phyloP scores from a whole-genome alignment of 2,888 invertebrate species.

The Lysandra coridon region DNA sequence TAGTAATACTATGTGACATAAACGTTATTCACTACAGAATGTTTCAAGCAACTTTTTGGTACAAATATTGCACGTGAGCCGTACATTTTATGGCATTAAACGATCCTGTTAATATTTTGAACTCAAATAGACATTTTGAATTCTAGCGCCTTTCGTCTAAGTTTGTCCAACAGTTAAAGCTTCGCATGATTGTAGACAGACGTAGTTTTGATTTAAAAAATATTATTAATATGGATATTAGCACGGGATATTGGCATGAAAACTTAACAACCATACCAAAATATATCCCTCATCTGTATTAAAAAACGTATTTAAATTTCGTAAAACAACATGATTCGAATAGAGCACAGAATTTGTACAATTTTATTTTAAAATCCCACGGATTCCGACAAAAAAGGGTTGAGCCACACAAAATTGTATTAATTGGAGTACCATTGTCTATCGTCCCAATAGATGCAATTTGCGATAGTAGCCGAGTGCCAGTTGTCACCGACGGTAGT shows the following conservation, averaged over 20 bases:
- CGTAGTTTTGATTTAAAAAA: no score
- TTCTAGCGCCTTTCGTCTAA: no score
- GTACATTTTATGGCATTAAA: no score
- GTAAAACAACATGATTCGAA: not conserved
- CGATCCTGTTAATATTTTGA: no score
- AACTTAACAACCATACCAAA: no score
- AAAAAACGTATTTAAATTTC: not conserved
- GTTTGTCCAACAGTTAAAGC: no score
- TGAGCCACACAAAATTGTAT: slow-evolving; percentile 29
- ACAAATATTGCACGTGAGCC: no score
- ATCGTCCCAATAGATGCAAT: slow-evolving; percentile 30
- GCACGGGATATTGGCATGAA: no score
- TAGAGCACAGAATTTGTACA: not conserved
- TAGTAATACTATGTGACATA: not conserved
- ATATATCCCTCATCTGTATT: not conserved
- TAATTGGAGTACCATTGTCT: slow-evolving; percentile 31
- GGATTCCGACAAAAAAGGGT: not conserved
- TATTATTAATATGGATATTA: no score
- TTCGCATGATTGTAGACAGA: no score
- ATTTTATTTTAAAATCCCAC: slow-evolving; percentile 1
- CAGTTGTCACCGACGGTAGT: slow-evolving; percentile 23
- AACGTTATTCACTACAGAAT: not conserved
- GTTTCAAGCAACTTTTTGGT: no score
- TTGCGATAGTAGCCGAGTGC: slow-evolving; percentile 24
- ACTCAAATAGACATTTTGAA: no score